phyloP scores from a whole-genome alignment of 2,797 vertebrate species.

The Enteromius argenteus region DNA sequence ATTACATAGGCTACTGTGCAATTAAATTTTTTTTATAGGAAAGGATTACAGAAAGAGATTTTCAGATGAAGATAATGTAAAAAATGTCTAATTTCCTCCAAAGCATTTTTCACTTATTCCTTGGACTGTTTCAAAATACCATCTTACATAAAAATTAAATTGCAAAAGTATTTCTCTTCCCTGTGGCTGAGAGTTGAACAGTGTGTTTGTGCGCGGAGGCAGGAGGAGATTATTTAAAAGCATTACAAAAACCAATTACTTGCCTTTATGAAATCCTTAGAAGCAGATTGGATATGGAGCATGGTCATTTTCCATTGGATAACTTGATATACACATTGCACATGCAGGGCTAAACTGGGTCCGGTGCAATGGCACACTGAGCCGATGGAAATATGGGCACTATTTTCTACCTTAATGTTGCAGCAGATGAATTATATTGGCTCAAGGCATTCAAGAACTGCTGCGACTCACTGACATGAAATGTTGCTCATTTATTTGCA shows the following conservation, averaged over 20 bases:
- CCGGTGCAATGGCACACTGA: constrained; percentile 24
- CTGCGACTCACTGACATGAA: constrained; percentile 44
- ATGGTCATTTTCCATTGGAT: constrained; percentile 35
- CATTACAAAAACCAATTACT: constrained; percentile 21
- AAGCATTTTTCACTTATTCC: neutral
- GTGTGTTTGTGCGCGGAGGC: neutral
- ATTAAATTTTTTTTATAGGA: too few relatives aligned
- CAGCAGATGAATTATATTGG: constrained; percentile 35
- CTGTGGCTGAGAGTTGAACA: neutral
- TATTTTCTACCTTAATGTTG: constrained; percentile 42
- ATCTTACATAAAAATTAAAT: constrained; percentile 1
- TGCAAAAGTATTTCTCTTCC: constrained; percentile 11
- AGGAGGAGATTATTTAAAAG: constrained; percentile 36
- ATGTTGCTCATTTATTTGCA: constrained; percentile 48
- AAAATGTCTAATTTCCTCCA: neutral
- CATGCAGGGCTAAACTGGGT: constrained; percentile 1
- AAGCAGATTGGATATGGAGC: constrained; percentile 32
- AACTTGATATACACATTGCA: constrained; percentile 10
- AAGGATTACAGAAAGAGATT: neutral
- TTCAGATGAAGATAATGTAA: neutral
- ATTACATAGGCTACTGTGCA: too few relatives aligned
- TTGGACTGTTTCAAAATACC: constrained; percentile 5
- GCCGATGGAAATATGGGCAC: constrained; percentile 15
- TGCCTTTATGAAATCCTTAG: constrained; percentile 33
- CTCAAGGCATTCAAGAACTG: constrained; percentile 29